Evolutionary conservation across 2,113 vertebrate species (phyloP), one percentile per base, ranked within the genome.

Genomic region (Eidolon helvum): DNA sequence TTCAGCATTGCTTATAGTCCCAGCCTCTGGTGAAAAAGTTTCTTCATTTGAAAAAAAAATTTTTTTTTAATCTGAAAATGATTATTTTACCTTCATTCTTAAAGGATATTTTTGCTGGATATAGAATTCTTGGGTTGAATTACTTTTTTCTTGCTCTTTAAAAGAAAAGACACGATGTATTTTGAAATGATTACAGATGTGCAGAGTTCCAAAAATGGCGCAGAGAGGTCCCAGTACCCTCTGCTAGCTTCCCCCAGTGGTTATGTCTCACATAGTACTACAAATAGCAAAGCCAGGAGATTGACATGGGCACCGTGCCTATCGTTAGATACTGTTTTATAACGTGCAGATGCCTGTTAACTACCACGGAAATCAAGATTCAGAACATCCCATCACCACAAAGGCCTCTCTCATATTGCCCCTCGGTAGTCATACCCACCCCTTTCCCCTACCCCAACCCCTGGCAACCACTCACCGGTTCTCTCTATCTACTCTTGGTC

Each of bases 261-360:
- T 0, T 30, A 0, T 2, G 21, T 5, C 50, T 90, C 28, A 21
- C 10, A 1, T 16, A 4, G 1, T 9, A 2, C 15, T 4, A 0
- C 4, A 2, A 2, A 6, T 0, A 28, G 45, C 43, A 30, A 63
- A 75, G 6, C 24, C 66, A 6, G 28, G 77, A 94, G 77, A 21
- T 4, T 1, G 26, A 16, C 7, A 0, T 10, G 4, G 24, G 57
- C 4, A 1, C 15, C 2, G 4, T 24, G 50, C n/a, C 11, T 33
- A 11, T 4, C 24, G 28, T 10, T 75, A 48, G 35, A 0, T 21
- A 26, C n/a, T 59, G 2, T 21, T 45, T 38, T 14, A 4, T 50
- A 80, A 33, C 30, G 0, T 1, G 4, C 0, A 26, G 66, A 45
- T 2, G 61, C 38, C 16, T 16, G 26, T 50, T 14, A 35, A 57